Base-by-base conservation (phyloP, 1,140 invertebrate genomes). In the Drosophila obscura region DNA sequence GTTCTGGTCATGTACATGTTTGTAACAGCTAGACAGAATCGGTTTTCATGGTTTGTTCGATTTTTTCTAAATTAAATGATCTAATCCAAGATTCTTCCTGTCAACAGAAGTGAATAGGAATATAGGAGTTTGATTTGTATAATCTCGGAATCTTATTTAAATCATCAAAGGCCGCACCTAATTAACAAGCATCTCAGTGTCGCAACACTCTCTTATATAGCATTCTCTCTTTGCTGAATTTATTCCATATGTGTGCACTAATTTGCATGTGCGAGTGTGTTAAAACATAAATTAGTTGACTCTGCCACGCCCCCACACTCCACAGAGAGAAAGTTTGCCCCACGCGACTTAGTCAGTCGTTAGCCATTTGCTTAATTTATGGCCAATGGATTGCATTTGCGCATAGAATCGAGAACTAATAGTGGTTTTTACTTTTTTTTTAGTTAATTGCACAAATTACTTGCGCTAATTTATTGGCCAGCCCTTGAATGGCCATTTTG, bases 231-330 rank as follows among this genome's bases (percentile, higher is more conserved):
- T 31, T 39, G 11, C 13, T 39, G 35, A 39, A 13, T 13, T 13
- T 13, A 4, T 39, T 39, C 35, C 35, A 39, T 13, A 39, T 69
- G 64, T 43, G 66, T 58, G 63, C 19, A 78, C 82, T 82, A 85
- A 85, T 85, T 85, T 85, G 75, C 82, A 85, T 81, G 78, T 85
- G 81, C 65, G 73, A 85, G 67, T 80, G 60, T 77, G 81, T 66
- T 67, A 66, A 77, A 84, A 67, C 82, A 85, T 85, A 85, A 85
- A 85, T 85, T 77, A 73, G 62, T 69, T 60, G 63, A 61, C 57
- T 44, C 44, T 52, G 50, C 35, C 28, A 69, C 66, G 45, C 66
- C 51, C 66, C 31, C 66, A 4, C 51, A 43, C 39, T 56, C 9
- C 0, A 43, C 24, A 58, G 56, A 48, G 26, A 44, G 59, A 58